These are phyloP conservation scores for Leptestheria dahalacensis DNA, from an alignment of 1,140 invertebrate genomes.

Conservation along the genomic window DNA sequence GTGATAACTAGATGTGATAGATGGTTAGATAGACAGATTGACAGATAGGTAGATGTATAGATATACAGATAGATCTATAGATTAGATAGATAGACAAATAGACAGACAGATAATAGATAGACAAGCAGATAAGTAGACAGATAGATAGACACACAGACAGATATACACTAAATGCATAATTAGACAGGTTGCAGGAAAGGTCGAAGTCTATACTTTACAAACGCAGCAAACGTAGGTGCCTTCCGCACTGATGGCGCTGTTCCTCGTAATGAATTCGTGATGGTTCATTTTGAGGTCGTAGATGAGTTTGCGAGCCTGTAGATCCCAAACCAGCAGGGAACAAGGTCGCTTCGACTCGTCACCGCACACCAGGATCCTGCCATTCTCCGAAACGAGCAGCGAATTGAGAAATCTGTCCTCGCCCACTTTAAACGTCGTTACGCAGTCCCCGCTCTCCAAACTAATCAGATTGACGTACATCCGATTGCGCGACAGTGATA, in stretches of 20 bases:
- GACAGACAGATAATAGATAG: too few species aligned
- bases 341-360: constrained; percentile 84
- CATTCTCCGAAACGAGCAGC: constrained; percentile 68
- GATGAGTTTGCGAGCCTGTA: constrained; percentile 61
- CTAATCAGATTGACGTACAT: constrained; percentile 87
- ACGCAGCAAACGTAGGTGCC: constrained; percentile 47
- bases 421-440: constrained; percentile 73
- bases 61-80: too few species aligned
- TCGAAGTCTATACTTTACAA: constrained; percentile 39
- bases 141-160: too few species aligned
- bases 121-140: too few species aligned
- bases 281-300: constrained; percentile 75
- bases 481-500: constrained; percentile 63
- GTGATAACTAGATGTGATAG: too few species aligned
- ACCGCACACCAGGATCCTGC: constrained; percentile 69
- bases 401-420: constrained; percentile 79
- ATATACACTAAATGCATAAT: too few species aligned
- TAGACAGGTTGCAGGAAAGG: constrained; percentile 16
- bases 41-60: too few species aligned
- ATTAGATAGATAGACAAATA: too few species aligned
- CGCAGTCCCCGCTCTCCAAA: constrained; percentile 60
- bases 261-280: constrained; percentile 69
- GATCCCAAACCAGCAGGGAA: constrained; percentile 72
- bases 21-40: too few species aligned
- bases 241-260: constrained; percentile 72